Evolutionary conservation across 2,797 vertebrate genomes (phyloP).

Genomic region (Apogon hyalosoma): DNA sequence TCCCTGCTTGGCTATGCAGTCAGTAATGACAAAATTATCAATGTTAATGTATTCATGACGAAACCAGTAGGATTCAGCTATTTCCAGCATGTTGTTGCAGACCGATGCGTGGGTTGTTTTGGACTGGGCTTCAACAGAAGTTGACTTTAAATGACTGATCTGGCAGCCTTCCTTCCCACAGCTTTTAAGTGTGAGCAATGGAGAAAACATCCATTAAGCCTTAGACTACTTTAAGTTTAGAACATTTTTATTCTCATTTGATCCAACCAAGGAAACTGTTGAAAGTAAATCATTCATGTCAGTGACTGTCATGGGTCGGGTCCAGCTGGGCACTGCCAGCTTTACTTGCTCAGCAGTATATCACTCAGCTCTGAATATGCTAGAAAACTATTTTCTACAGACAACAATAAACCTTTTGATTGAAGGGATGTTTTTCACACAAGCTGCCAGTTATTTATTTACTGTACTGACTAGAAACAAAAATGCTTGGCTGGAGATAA

Average conservation of each 20-base stretch:
- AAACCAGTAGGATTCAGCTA: conserved; percentile 45
- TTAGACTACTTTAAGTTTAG: conserved; percentile 44
- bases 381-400: conserved; percentile 8
- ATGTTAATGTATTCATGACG: conserved; percentile 50
- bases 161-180: conserved; percentile 23
- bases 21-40: conserved; percentile 59
- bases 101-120: conserved; percentile 9
- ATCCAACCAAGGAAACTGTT: conserved; percentile 40
- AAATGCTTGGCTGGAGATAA: not conserved
- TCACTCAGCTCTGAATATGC: not conserved
- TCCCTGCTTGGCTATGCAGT: conserved; percentile 16
- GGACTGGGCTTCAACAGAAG: conserved; percentile 34
- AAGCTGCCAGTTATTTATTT: conserved; percentile 19
- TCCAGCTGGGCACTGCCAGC: conserved; percentile 35
- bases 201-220: conserved; percentile 45
- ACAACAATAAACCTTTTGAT: conserved; percentile 13
- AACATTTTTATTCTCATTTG: conserved; percentile 41
- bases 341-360: conserved; percentile 49
- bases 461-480: not conserved
- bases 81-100: conserved; percentile 28
- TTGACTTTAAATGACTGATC: conserved; percentile 31
- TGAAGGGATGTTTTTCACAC: not conserved
- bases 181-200: conserved; percentile 37
- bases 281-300: conserved; percentile 66
- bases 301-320: conserved; percentile 36